These are phyloP conservation scores for Charadrius vociferus DNA, from an alignment of 2,113 vertebrate genomes.

Conservation along the genomic window DNA sequence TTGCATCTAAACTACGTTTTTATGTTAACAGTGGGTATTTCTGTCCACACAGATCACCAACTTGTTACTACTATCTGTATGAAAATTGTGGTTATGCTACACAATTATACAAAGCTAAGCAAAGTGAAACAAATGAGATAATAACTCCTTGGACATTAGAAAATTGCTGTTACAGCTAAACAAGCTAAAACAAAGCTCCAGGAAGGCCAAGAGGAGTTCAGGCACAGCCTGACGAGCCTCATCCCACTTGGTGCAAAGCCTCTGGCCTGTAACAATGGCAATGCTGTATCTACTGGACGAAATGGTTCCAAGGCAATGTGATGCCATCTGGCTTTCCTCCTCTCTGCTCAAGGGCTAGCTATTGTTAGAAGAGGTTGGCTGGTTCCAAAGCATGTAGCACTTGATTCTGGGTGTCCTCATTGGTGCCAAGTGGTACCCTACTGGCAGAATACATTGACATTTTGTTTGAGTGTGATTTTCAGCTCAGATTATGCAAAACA, in stretches of 20 bases:
- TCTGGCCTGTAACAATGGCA: background rate
- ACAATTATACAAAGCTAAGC: background rate
- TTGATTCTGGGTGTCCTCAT: background rate
- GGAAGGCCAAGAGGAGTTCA: background rate
- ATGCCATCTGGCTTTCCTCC: accelerated
- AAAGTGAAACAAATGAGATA: background rate
- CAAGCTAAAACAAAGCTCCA: background rate
- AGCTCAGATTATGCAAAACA: background rate
- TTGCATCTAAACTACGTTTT: background rate
- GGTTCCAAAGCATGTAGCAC: accelerated
- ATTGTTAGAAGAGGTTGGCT: background rate
- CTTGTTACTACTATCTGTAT: background rate
- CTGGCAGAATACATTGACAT: background rate
- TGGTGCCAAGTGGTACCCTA: background rate
- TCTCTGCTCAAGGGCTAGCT: background rate
- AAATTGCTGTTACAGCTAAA: background rate
- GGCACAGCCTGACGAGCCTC: accelerated
- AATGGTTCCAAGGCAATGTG: background rate
- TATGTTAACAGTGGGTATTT: background rate
- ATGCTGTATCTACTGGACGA: background rate
- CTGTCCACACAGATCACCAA: background rate
- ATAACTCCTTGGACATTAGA: background rate
- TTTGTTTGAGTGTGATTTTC: background rate
- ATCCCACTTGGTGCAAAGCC: background rate
- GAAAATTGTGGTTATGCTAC: background rate